Conservation (phyloP, 2,797 vertebrate species). For the Myioborus miniatus region DNA sequence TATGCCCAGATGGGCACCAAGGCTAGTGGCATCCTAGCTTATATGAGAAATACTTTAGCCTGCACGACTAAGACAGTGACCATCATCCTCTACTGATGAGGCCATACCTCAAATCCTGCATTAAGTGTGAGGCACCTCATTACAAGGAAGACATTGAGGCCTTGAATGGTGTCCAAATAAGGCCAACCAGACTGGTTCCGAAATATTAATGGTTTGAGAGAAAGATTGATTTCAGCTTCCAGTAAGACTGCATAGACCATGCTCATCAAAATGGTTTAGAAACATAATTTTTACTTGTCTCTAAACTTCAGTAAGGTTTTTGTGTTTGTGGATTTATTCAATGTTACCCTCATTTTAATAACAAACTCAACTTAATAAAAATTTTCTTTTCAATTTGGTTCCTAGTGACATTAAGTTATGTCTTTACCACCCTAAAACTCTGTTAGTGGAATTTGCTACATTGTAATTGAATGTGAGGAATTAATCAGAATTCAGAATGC, state of each 20-base stretch:
- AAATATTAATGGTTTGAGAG: neutral
- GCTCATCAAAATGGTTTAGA: neutral
- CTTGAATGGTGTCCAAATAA: neutral
- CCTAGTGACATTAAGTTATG: neutral
- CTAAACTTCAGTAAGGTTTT: neutral
- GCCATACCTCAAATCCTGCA: fast-evolving
- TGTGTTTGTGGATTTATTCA: neutral
- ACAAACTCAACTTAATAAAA: neutral
- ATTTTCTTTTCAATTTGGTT: neutral
- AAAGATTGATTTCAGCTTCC: neutral
- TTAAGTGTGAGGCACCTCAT: neutral
- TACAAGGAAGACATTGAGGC: neutral
- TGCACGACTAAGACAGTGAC: neutral
- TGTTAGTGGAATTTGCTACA: neutral
- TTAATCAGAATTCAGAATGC: neutral
- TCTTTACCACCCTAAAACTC: neutral
- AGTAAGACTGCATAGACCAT: neutral
- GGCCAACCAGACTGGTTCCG: neutral
- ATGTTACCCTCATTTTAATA: neutral
- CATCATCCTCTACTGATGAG: neutral
- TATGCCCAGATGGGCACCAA: neutral
- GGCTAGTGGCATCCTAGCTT: neutral
- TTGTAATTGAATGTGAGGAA: neutral
- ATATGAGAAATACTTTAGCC: neutral
- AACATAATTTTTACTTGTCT: neutral